A percentile compares a stretch with the other conserved stretches of the same genome.
phyloP scores from a whole-genome alignment of 2,113 vertebrate species.

The Symphodus melops region DNA sequence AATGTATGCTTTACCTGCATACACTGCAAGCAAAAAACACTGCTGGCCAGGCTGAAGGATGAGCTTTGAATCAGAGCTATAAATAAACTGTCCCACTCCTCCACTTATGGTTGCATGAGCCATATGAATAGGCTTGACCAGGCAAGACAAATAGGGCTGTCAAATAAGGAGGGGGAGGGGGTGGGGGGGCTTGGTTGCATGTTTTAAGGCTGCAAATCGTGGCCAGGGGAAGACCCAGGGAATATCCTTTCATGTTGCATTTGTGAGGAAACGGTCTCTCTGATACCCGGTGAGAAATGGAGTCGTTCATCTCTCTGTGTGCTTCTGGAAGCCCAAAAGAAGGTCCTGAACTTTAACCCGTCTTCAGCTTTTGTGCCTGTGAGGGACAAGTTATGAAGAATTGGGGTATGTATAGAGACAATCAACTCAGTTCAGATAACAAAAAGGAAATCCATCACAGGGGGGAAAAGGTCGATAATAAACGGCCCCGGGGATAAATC shows the following conservation, averaged over 20 bases:
- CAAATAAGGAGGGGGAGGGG: conserved; percentile 12
- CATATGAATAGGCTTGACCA: conserved; percentile 56
- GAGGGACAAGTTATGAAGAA: conserved; percentile 4
- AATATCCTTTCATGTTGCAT: conserved; percentile 32
- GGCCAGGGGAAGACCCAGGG: conserved; percentile 7
- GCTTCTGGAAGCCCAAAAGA: conserved; percentile 11
- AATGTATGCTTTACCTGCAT: conserved; percentile 59
- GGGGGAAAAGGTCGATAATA: background rate
- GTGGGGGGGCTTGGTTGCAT: conserved; percentile 10
- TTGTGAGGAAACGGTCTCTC: conserved; percentile 38
- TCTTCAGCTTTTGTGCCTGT: background rate
- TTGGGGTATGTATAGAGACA: conserved; percentile 4
- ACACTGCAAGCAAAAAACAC: conserved; percentile 35
- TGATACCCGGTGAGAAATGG: conserved; percentile 20
- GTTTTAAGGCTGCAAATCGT: conserved; percentile 17
- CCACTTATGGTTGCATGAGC: conserved; percentile 58
- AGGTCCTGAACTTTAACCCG: background rate
- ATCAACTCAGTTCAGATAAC: background rate
- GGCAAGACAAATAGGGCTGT: conserved; percentile 61
- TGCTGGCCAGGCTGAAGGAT: conserved; percentile 53
- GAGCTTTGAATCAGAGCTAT: conserved; percentile 60
- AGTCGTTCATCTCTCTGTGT: conserved; percentile 26
- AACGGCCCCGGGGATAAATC: no score
- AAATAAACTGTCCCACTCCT: conserved; percentile 63
- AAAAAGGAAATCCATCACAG: background rate